These are phyloP conservation scores for Lordiphosa fenestrarum DNA, from an alignment of 2,888 invertebrate genomes.

Conservation along the genomic window DNA sequence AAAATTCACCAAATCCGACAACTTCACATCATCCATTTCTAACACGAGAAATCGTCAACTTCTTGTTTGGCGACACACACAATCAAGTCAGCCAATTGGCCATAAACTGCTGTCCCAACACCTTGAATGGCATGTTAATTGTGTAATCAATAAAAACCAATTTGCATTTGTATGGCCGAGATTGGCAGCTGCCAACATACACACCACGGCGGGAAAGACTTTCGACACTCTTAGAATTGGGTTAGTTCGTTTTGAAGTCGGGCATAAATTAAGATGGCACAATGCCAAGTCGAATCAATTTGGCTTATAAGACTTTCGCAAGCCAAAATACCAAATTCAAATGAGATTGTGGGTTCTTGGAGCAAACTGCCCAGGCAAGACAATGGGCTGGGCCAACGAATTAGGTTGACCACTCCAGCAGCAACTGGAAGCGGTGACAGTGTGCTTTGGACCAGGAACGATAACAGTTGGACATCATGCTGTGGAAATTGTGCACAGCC, in stretches of 20 bases:
- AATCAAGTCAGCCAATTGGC: constrained; percentile 19
- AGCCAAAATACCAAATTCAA: constrained; percentile 39
- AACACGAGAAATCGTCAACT: too few relatives aligned
- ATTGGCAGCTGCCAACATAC: constrained; percentile 41
- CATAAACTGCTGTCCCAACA: constrained; percentile 26
- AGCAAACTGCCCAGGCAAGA: constrained; percentile 8
- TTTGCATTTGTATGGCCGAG: constrained; percentile 40
- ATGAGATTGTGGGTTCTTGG: constrained; percentile 26
- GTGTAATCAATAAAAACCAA: constrained; percentile 35
- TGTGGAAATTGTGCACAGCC: constrained; percentile 33
- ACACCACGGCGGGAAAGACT: constrained; percentile 21
- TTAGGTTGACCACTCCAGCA: constrained; percentile 36
- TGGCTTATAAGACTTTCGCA: constrained; percentile 44
- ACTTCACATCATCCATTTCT: background rate
- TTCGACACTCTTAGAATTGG: constrained; percentile 41
- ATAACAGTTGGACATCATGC: constrained; percentile 37
- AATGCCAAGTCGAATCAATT: constrained; percentile 34
- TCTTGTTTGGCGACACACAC: constrained; percentile 1
- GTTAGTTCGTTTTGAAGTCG: constrained; percentile 35
- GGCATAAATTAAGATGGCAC: constrained; percentile 26
- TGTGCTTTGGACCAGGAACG: constrained; percentile 26
- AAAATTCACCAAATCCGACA: constrained; percentile 23
- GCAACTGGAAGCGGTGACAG: constrained; percentile 25
- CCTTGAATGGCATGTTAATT: constrained; percentile 40
- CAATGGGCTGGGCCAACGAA: constrained; percentile 6